A percentile compares a stretch with the other conserved stretches of the same genome.
Conservation (phyloP, 2,797 vertebrate genomes). For the Lutjanus campechanus region DNA sequence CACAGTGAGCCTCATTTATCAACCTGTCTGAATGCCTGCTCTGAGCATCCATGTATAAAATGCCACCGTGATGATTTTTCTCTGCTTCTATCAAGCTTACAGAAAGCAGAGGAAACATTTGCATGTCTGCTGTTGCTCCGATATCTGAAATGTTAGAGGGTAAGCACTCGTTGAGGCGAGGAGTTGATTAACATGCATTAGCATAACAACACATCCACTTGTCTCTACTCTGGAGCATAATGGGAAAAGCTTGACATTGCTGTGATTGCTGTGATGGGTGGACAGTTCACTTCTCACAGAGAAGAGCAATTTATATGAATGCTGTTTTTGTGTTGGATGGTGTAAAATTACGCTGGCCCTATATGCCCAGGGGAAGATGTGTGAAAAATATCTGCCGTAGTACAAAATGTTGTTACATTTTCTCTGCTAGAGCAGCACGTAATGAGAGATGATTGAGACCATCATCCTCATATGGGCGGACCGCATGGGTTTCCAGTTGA, state of each 20-base stretch:
- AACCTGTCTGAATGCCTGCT: conserved; percentile 23
- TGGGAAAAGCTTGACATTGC: conserved; percentile 41
- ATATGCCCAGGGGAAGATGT: background rate
- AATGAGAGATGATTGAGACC: conserved; percentile 31
- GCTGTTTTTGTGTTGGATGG: conserved; percentile 20
- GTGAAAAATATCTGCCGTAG: conserved; percentile 13
- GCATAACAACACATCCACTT: conserved; percentile 52
- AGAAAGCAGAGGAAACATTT: conserved; percentile 39
- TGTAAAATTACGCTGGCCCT: conserved; percentile 17
- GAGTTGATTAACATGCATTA: conserved; percentile 56
- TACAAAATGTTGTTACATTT: conserved; percentile 10
- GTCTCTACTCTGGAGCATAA: conserved; percentile 37
- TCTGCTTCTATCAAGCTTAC: conserved; percentile 12
- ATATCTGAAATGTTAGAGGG: conserved; percentile 39
- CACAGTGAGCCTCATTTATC: conserved; percentile 36
- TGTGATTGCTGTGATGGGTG: conserved; percentile 24
- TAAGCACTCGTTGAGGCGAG: conserved; percentile 32
- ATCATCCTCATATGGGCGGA: conserved; percentile 21
- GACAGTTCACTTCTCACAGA: conserved; percentile 10
- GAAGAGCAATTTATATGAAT: conserved; percentile 22
- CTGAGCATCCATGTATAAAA: conserved; percentile 45
- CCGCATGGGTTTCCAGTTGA: conserved; percentile 11
- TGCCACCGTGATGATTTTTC: conserved; percentile 38
- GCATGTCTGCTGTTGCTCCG: conserved; percentile 27
- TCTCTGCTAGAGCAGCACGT: background rate